Evolutionary conservation across 2,113 vertebrate species (phyloP).

Genomic region (Oreochromis aureus): DNA sequence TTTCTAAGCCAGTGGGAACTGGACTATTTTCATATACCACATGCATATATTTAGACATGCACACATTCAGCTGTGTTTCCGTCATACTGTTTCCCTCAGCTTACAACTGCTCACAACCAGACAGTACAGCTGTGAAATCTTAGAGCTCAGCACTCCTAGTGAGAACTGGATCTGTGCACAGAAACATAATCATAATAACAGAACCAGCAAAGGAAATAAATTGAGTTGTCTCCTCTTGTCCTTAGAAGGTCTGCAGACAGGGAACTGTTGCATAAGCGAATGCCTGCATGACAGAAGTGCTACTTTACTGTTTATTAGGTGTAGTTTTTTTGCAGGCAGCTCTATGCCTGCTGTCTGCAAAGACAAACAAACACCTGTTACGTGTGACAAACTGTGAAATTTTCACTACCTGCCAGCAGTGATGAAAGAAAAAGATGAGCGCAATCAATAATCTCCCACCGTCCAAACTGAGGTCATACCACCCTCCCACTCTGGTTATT

Average conservation of each 20-base stretch:
- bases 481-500: constrained; percentile 15
- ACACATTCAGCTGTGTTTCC: background rate
- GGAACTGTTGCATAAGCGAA: background rate
- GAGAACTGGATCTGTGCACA: background rate
- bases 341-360: constrained; percentile 32
- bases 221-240: constrained; percentile 37
- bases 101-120: background rate
- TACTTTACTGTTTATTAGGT: constrained; percentile 16
- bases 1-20: background rate
- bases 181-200: background rate
- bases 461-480: constrained; percentile 50
- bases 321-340: background rate
- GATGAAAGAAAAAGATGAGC: background rate
- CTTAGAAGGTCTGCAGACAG: constrained; percentile 50
- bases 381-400: constrained; percentile 5
- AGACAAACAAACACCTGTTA: constrained; percentile 37
- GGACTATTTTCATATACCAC: background rate
- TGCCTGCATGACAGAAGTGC: background rate
- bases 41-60: background rate
- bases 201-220: background rate
- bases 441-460: constrained; percentile 17
- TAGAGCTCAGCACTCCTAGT: background rate
- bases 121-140: background rate
- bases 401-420: background rate
- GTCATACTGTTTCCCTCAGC: background rate